Conservation (phyloP, 2,797 vertebrate species). For the Prunella strophiata region DNA sequence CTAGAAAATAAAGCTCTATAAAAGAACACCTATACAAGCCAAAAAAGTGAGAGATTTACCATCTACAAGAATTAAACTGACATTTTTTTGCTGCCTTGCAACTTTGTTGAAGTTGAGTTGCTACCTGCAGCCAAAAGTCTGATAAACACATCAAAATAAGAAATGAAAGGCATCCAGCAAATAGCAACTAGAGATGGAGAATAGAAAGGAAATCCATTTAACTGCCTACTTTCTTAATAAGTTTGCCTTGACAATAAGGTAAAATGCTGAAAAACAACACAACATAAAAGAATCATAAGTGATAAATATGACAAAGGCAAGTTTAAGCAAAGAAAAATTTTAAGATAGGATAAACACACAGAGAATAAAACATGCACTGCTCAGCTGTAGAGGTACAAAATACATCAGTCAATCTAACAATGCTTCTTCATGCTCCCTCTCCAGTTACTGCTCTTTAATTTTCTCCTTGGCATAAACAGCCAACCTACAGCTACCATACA, state of each 20-base stretch:
- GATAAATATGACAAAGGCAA: not conserved
- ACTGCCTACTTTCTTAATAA: not conserved
- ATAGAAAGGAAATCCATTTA: not conserved
- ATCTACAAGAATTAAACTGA: not conserved
- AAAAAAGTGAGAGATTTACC: slow-evolving; percentile 9
- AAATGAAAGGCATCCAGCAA: slow-evolving; percentile 17
- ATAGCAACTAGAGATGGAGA: not conserved
- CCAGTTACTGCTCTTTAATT: not conserved
- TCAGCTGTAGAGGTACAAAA: not conserved
- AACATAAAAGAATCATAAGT: not conserved
- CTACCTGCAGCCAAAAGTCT: slow-evolving; percentile 38
- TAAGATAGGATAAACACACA: not conserved
- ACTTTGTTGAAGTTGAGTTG: slow-evolving; percentile 4
- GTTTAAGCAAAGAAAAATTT: not conserved
- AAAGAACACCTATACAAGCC: not conserved
- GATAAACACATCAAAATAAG: slow-evolving; percentile 52
- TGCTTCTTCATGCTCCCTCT: not conserved
- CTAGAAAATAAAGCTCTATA: not conserved
- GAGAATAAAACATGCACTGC: not conserved
- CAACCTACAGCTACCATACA: not conserved
- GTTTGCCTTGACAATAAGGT: not conserved
- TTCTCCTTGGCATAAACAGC: not conserved
- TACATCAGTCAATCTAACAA: not conserved
- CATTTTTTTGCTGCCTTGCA: slow-evolving; percentile 41
- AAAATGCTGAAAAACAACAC: not conserved